phyloP scores from a whole-genome alignment of 2,797 vertebrate genomes.

The Arnoldichthys spilopterus region DNA sequence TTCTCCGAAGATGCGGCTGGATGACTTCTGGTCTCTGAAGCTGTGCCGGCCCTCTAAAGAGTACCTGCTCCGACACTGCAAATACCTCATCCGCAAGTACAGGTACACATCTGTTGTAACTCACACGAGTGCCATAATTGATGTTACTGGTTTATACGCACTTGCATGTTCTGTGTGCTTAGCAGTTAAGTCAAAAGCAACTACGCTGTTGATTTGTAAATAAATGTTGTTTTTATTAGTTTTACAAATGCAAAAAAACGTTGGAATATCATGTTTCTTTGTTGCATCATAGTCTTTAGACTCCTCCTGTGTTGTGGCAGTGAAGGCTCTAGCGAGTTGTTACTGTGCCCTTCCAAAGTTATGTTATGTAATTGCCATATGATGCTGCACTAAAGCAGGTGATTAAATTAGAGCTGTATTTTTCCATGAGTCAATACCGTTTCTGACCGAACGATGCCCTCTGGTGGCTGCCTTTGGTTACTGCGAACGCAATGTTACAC shows the following conservation, averaged over 20 bases:
- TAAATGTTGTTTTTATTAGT: too few relatives aligned
- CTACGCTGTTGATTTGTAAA: too few relatives aligned
- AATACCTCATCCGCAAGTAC: slow-evolving; percentile 98
- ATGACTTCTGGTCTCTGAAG: slow-evolving; percentile 99
- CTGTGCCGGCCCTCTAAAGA: slow-evolving; percentile 98
- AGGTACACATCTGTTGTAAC: slow-evolving; percentile 80
- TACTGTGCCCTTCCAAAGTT: slow-evolving; percentile 27
- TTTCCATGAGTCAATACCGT: slow-evolving; percentile 31
- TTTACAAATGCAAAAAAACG: too few relatives aligned
- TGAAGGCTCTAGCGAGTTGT: neutral
- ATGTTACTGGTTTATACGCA: neutral
- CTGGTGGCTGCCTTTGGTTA: slow-evolving; percentile 58
- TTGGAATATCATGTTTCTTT: too few relatives aligned
- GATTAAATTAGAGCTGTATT: slow-evolving; percentile 48
- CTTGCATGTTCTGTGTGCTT: too few relatives aligned
- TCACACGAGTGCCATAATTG: neutral
- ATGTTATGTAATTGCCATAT: slow-evolving; percentile 45
- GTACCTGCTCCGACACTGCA: slow-evolving; percentile 95
- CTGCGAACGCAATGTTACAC: too few relatives aligned
- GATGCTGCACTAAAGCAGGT: slow-evolving; percentile 45
- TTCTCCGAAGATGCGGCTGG: slow-evolving; percentile 98
- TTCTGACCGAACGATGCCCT: slow-evolving; percentile 47
- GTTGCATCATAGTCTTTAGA: neutral
- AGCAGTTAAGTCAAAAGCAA: too few relatives aligned
- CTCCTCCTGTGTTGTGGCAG: neutral